Percentiles rank a stretch among this genome's conserved stretches.
These are phyloP conservation scores for Scaeva pyrastri DNA, from an alignment of 2,888 invertebrate species.

Conservation along the genomic window DNA sequence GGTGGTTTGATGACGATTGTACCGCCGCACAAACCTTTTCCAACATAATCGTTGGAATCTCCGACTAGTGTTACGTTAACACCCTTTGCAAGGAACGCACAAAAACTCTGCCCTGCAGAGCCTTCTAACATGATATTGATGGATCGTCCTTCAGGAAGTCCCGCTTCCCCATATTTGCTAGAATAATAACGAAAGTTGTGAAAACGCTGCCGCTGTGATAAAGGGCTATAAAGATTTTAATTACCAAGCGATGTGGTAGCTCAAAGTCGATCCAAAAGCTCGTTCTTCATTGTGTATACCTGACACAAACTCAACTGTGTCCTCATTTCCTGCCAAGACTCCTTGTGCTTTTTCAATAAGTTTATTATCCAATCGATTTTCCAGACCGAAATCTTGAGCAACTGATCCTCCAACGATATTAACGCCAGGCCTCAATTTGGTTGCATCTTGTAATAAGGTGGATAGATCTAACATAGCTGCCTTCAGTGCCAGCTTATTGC, in stretches of 20 bases:
- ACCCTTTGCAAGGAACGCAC: constrained; percentile 97
- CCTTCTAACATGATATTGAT: constrained; percentile 94
- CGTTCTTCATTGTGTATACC: constrained; percentile 95
- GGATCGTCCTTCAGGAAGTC: constrained; percentile 90
- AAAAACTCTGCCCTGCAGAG: constrained; percentile 99
- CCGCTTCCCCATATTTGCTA: constrained; percentile 94
- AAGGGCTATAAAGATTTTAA: neutral
- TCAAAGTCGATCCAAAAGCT: constrained; percentile 96
- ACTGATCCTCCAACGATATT: constrained; percentile 96
- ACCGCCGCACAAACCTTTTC: constrained; percentile 97
- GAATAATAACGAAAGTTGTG: constrained; percentile 14
- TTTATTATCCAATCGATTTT: constrained; percentile 93
- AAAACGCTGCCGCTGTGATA: too few relatives aligned
- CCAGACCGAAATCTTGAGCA: constrained; percentile 92
- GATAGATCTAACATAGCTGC: constrained; percentile 93
- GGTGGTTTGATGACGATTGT: constrained; percentile 97
- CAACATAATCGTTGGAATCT: constrained; percentile 99
- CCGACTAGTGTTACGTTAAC: constrained; percentile 96
- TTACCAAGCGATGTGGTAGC: constrained; percentile 97
- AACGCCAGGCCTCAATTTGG: constrained; percentile 94
- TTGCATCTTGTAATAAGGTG: constrained; percentile 94
- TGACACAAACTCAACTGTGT: constrained; percentile 89
- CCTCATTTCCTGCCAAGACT: constrained; percentile 90
- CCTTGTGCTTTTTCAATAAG: constrained; percentile 89
- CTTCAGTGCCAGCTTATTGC: constrained; percentile 90